Base-by-base conservation (phyloP, 2,113 vertebrate genomes). In the Perca schrenkii region DNA sequence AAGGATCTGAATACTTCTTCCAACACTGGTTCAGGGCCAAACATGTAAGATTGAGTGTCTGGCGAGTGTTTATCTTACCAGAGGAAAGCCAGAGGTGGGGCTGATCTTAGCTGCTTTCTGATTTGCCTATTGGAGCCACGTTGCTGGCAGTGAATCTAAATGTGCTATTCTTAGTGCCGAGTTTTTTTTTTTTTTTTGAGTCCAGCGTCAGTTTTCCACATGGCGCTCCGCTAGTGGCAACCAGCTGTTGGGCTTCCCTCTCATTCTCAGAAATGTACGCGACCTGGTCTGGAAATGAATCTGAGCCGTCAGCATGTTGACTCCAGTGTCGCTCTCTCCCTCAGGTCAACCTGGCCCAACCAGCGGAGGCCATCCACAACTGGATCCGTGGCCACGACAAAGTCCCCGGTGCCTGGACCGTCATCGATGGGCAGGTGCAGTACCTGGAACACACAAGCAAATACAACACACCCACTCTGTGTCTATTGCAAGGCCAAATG, bases 321-420 rank as follows among this genome's bases (percentile, higher is more conserved):
- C 1, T 40, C 57, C 0, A 0, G 12, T 53, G n/a, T 79, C 57
- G 76, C 6, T 71, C 47, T 65, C 40, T 61, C 62, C 66, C 71
- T 2, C 73, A 96, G 96, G 81, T 99, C 77, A 93, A 94, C 83
- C 96, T 97, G 95, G 93, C 97, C 78, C 97, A 97, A 86, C 89
- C 98, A 54, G 97, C 98, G 2, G 86, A 93, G 86, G 94, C 83
- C 86, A 96, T 99, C 79, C 98, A 99, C 90, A 98, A 99, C 80
- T 99, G 98, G 98, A 98, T 99, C 87, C 95, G 98, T 16, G 98
- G 98, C 43, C 98, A 99, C 74, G 98, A 99, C 91, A 99, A 99
- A 95, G 97, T 99, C 34, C 98, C 98, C 13, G 98, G 98, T 71
- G 98, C 98, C 8, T 99, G 97, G 98, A 86, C 97, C 0, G 84